These are phyloP conservation scores for Anas capensis DNA, from an alignment of 2,797 vertebrate genomes.

Conservation along the genomic window DNA sequence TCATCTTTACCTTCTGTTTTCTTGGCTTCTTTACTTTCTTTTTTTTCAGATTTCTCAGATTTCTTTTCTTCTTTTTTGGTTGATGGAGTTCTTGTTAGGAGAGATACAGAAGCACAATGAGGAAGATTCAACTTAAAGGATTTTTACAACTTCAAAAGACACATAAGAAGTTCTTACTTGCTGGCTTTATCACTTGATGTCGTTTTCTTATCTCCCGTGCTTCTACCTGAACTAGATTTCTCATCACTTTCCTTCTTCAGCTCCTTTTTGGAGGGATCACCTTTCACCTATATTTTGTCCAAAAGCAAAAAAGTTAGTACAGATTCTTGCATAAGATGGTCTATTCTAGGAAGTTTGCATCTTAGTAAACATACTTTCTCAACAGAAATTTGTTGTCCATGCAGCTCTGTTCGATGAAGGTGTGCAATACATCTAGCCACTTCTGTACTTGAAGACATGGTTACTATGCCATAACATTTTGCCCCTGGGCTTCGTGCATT, in stretches of 20 bases:
- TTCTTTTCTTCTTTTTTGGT: constrained; percentile 96
- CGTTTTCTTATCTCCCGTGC: constrained; percentile 87
- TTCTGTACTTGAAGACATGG: constrained; percentile 94
- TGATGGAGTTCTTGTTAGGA: constrained; percentile 81
- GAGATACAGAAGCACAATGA: constrained; percentile 24
- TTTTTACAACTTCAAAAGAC: neutral
- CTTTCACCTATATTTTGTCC: constrained; percentile 87
- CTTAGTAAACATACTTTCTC: constrained; percentile 88
- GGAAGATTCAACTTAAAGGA: neutral
- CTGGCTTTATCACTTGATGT: constrained; percentile 83
- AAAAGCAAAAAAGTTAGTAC: neutral
- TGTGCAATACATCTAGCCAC: constrained; percentile 93
- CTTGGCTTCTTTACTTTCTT: constrained; percentile 91
- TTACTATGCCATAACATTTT: constrained; percentile 97
- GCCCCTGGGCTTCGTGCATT: constrained; percentile 96
- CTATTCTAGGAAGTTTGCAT: neutral
- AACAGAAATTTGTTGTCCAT: constrained; percentile 96
- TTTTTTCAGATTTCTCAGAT: constrained; percentile 91
- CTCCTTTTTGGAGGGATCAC: constrained; percentile 96
- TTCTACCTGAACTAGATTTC: constrained; percentile 86
- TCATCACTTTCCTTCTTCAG: constrained; percentile 93
- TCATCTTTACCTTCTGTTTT: constrained; percentile 88
- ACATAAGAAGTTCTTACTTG: constrained; percentile 77
- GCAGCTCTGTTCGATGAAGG: constrained; percentile 94
- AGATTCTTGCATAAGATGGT: neutral